Percentiles rank a stretch among this genome's conserved stretches.
These are phyloP conservation scores for Champsocephalus esox DNA, from an alignment of 2,797 vertebrate genomes.

Conservation along the genomic window DNA sequence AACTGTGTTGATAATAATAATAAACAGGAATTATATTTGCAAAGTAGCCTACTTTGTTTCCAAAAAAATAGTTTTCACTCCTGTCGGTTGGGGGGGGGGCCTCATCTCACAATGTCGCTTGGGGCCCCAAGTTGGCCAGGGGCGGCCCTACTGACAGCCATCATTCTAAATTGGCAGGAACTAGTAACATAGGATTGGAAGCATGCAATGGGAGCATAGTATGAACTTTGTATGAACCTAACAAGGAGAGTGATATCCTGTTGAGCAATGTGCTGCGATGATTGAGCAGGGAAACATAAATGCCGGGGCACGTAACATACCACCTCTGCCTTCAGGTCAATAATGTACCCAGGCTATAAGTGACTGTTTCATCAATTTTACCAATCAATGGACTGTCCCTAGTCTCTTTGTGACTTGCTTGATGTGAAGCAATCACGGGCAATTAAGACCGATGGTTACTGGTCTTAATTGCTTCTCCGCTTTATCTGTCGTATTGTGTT, in stretches of 20 bases:
- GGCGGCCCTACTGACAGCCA: background rate
- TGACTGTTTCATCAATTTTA: constrained; percentile 62
- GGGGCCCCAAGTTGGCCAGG: no score
- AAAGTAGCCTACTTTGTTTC: no score
- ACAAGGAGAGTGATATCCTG: background rate
- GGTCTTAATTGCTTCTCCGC: constrained; percentile 11
- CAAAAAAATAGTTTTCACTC: no score
- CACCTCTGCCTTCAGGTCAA: constrained; percentile 42
- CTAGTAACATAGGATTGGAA: background rate
- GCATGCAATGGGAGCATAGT: background rate
- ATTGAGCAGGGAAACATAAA: constrained; percentile 51
- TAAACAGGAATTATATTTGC: no score
- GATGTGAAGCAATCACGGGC: constrained; percentile 37
- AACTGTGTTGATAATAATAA: no score
- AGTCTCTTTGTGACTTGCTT: constrained; percentile 44
- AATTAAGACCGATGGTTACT: constrained; percentile 29
- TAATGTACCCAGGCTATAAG: constrained; percentile 60
- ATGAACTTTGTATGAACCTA: constrained; percentile 29
- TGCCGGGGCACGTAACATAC: constrained; percentile 17
- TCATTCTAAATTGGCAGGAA: constrained; percentile 21
- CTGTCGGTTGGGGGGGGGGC: no score
- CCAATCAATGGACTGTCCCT: constrained; percentile 60
- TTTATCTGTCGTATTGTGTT: constrained; percentile 17
- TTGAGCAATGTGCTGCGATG: constrained; percentile 15
- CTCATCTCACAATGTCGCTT: no score